phyloP scores from a whole-genome alignment of 2,113 vertebrate species.

The Halcyon senegalensis region DNA sequence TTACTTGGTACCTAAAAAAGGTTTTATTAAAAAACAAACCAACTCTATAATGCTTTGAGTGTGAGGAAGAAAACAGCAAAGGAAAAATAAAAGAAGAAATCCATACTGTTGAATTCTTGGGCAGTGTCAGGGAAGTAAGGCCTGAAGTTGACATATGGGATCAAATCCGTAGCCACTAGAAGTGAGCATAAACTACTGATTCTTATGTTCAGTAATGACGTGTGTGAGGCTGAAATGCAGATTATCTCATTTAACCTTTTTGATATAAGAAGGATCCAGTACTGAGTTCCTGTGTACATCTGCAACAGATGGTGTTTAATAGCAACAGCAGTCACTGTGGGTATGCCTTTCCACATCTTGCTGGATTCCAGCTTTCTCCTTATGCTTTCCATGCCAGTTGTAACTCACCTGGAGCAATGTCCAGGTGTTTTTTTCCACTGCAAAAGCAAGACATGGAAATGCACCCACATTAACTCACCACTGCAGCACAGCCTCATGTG shows the following conservation, averaged over 20 bases:
- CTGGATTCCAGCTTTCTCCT: constrained; percentile 1
- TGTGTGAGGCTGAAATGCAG: fast-evolving
- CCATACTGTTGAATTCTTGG: not conserved
- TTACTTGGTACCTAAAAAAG: constrained; percentile 55
- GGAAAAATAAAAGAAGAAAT: not conserved
- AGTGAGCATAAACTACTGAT: not conserved
- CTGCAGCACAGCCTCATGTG: fast-evolving
- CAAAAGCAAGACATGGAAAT: not conserved
- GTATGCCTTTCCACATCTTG: not conserved
- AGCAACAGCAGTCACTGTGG: not conserved
- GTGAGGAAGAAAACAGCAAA: not conserved
- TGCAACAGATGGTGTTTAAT: constrained; percentile 1
- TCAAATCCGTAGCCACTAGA: not conserved
- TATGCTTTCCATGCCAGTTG: not conserved
- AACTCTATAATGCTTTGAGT: not conserved
- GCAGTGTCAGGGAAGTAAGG: not conserved
- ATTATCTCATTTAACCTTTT: not conserved
- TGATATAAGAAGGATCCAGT: not conserved
- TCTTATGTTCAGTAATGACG: not conserved
- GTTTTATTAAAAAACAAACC: constrained; percentile 3
- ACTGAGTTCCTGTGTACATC: not conserved
- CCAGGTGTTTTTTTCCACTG: not conserved
- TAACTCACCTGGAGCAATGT: not conserved
- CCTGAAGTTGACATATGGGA: not conserved
- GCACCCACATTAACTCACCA: not conserved